Conservation (phyloP, 30 jellyfish, hydroid and myxozoan species). For the Morbakka virulenta region DNA sequence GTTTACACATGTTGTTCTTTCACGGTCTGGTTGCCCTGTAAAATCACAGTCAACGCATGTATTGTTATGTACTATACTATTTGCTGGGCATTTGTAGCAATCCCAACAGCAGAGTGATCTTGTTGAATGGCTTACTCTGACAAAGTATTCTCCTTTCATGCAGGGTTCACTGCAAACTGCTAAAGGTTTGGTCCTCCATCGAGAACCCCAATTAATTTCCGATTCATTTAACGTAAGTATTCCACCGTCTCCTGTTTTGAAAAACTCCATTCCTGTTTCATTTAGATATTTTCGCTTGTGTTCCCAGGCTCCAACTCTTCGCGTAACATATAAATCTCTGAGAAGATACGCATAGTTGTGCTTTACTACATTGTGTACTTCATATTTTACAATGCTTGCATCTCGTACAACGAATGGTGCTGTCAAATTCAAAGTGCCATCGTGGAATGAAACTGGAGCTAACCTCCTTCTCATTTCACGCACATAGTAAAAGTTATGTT, state of each 20-base stretch:
- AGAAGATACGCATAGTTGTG: background rate
- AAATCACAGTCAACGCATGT: slow-evolving; percentile 50
- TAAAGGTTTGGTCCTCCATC: too few relatives aligned
- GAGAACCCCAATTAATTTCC: slow-evolving; percentile 13
- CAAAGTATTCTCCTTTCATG: too few relatives aligned
- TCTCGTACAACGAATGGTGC: slow-evolving; percentile 23
- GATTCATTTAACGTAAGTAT: background rate
- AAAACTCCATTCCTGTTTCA: slow-evolving; percentile 7
- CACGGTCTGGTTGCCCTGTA: slow-evolving; percentile 42
- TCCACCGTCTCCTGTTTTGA: slow-evolving; percentile 3
- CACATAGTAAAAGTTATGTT: background rate
- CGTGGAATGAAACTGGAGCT: slow-evolving; percentile 54
- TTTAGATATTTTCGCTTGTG: slow-evolving; percentile 14
- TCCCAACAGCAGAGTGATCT: slow-evolving; percentile 96
- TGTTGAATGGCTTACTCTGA: too few relatives aligned
- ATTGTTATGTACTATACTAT: slow-evolving; percentile 30
- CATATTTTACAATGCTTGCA: slow-evolving; percentile 51
- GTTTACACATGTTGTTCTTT: slow-evolving; percentile 11
- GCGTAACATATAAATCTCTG: slow-evolving; percentile 26
- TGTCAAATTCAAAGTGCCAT: slow-evolving; percentile 64
- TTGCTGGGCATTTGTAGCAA: slow-evolving; percentile 39
- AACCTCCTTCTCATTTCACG: background rate
- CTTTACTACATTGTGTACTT: slow-evolving; percentile 22
- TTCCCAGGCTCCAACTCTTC: slow-evolving; percentile 44
- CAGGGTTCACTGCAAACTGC: too few relatives aligned